Percentiles rank a stretch among this genome's conserved stretches.
These are phyloP conservation scores for Agonopterix arenella DNA, from an alignment of 2,888 invertebrate species.

Conservation along the genomic window DNA sequence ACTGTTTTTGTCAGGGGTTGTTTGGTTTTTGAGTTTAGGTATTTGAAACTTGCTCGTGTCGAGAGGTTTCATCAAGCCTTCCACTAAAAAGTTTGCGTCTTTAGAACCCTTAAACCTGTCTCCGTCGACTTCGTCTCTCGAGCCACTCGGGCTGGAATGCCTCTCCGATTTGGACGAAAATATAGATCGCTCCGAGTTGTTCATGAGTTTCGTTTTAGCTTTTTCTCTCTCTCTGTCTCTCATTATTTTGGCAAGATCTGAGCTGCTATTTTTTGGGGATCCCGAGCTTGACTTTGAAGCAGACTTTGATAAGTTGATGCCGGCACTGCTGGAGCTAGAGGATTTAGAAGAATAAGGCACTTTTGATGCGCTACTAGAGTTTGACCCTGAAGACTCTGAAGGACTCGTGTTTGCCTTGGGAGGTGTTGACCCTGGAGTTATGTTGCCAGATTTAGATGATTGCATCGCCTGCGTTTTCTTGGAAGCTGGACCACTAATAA, in stretches of 20 bases:
- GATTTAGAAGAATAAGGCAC: conserved; percentile 69
- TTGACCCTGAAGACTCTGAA: conserved; percentile 48
- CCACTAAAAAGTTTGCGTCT: conserved; percentile 81
- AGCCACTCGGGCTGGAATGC: conserved; percentile 81
- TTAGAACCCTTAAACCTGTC: conserved; percentile 79
- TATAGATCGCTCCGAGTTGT: conserved; percentile 79
- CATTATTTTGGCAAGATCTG: conserved; percentile 75
- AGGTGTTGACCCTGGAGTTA: conserved; percentile 57
- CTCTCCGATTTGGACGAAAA: conserved; percentile 79
- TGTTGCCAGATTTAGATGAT: conserved; percentile 59
- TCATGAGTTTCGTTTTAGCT: conserved; percentile 76
- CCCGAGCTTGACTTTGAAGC: conserved; percentile 72
- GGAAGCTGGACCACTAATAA: conserved; percentile 91
- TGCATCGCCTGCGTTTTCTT: conserved; percentile 84
- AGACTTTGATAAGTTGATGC: conserved; percentile 66
- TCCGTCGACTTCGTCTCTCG: conserved; percentile 80
- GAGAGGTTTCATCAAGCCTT: conserved; percentile 85
- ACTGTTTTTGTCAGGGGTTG: conserved; percentile 64
- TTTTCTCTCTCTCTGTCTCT: conserved; percentile 79
- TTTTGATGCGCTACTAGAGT: conserved; percentile 46
- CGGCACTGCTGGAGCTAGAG: conserved; percentile 45
- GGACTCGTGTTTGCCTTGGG: conserved; percentile 61
- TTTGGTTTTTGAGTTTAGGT: conserved; percentile 82
- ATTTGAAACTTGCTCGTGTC: conserved; percentile 92
- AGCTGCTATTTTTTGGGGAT: conserved; percentile 78